Percentiles rank a stretch among this genome's conserved stretches.
Evolutionary conservation across 2,888 invertebrate species (phyloP).

Genomic region (Hydroisotoma schaefferi): DNA sequence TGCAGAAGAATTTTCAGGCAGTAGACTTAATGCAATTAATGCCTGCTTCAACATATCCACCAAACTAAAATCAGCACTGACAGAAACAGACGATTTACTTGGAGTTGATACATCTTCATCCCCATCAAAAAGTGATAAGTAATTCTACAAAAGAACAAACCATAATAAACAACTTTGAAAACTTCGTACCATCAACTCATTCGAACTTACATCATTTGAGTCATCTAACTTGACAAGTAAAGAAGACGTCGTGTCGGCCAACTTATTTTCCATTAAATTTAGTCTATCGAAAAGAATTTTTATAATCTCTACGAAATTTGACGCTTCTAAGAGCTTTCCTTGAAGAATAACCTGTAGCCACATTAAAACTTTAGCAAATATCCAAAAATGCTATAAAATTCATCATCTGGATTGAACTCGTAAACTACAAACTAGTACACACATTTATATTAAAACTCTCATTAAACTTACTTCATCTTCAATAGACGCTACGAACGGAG

Average conservation of each 20-base stretch:
- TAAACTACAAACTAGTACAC: neutral
- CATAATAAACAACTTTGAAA: neutral
- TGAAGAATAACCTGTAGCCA: conserved; percentile 35
- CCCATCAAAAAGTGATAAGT: conserved; percentile 3
- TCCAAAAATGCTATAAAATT: neutral
- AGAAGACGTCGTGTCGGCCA: conserved; percentile 35
- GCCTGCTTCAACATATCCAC: conserved; percentile 74
- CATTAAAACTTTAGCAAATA: neutral
- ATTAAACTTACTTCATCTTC: conserved; percentile 61
- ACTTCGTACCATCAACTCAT: conserved; percentile 11
- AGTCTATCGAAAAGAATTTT: conserved; percentile 36
- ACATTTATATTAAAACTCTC: neutral
- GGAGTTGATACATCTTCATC: conserved; percentile 6
- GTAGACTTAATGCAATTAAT: conserved; percentile 67
- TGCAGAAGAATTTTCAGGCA: conserved; percentile 71
- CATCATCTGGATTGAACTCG: no score
- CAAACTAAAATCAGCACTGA: conserved; percentile 66
- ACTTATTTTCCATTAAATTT: conserved; percentile 39
- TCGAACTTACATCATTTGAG: neutral
- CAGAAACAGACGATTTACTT: conserved; percentile 55
- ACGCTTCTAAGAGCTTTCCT: conserved; percentile 34
- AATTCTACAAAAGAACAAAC: neutral
- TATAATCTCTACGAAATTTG: conserved; percentile 30
- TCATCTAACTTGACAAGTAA: conserved; percentile 3
- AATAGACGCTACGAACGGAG: conserved; percentile 67